phyloP scores from a whole-genome alignment of 2,888 invertebrate species.

The Drosophila acutilabella region DNA sequence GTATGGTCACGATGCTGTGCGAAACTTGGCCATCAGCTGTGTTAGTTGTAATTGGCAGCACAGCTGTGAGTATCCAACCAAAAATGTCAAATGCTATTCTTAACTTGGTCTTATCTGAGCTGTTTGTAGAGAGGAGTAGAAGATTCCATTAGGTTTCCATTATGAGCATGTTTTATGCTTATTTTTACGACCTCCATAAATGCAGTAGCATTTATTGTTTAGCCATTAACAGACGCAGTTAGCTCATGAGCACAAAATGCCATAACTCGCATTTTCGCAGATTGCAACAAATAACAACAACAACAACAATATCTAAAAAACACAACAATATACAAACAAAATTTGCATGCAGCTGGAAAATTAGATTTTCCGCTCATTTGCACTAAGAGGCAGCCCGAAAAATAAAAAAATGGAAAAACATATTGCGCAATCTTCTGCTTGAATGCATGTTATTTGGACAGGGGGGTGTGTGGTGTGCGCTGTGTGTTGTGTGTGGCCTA shows the following conservation, averaged over 20 bases:
- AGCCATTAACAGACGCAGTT: constrained; percentile 18
- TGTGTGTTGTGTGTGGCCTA: constrained; percentile 15
- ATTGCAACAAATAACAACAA: constrained; percentile 26
- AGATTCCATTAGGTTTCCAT: constrained; percentile 31
- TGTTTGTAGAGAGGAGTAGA: constrained; percentile 1
- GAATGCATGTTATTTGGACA: constrained; percentile 57
- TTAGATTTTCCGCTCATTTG: constrained; percentile 78
- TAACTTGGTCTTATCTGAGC: constrained; percentile 9
- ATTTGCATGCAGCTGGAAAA: constrained; percentile 70
- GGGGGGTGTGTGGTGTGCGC: constrained; percentile 1
- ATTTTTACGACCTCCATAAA: constrained; percentile 38
- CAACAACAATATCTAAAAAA: constrained; percentile 29
- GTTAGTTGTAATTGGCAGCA: constrained; percentile 32
- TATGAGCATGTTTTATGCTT: constrained; percentile 28
- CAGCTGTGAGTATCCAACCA: constrained; percentile 12
- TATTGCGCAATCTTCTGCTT: constrained; percentile 78
- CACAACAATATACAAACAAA: constrained; percentile 22
- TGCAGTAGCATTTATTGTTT: constrained; percentile 39
- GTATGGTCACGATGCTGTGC: constrained; percentile 47
- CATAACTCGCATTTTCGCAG: constrained; percentile 44
- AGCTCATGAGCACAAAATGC: constrained; percentile 34
- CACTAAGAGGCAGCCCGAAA: constrained; percentile 43
- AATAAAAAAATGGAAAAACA: constrained; percentile 49
- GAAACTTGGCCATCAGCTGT: constrained; percentile 40
- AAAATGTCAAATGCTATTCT: constrained; percentile 36